phyloP scores from a whole-genome alignment of 2,888 invertebrate genomes.

The Vandiemenella viatica region DNA sequence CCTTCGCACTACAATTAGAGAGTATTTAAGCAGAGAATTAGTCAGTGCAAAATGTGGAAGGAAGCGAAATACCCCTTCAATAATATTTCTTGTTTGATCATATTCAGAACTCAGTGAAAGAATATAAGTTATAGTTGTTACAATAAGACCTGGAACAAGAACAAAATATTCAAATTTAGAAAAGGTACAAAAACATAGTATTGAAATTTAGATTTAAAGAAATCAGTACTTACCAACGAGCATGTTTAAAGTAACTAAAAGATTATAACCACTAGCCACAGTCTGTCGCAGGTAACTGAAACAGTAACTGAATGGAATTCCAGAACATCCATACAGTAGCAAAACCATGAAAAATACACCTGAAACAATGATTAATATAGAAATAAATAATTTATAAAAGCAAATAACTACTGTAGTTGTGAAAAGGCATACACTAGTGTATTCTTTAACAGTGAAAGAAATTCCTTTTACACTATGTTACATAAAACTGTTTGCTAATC shows the following conservation, averaged over 20 bases:
- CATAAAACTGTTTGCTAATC: no score
- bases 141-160: neutral
- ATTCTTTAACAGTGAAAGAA: no score
- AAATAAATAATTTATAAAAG: no score
- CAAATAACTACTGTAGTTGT: no score
- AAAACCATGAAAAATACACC: neutral
- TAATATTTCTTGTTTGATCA: neutral
- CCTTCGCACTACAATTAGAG: neutral
- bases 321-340: neutral
- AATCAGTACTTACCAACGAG: neutral
- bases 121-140: neutral
- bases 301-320: neutral
- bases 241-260: neutral
- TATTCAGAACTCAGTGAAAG: neutral
- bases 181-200: neutral
- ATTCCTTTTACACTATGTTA: no score
- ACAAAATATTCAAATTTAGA: neutral
- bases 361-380: no score
- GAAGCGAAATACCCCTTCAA: neutral
- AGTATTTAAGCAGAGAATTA: neutral
- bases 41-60: neutral
- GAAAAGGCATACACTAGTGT: no score
- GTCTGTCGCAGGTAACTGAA: neutral
- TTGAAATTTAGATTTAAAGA: neutral
- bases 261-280: neutral